phyloP scores from a whole-genome alignment of 2,113 vertebrate species.

The Stegastes partitus region DNA sequence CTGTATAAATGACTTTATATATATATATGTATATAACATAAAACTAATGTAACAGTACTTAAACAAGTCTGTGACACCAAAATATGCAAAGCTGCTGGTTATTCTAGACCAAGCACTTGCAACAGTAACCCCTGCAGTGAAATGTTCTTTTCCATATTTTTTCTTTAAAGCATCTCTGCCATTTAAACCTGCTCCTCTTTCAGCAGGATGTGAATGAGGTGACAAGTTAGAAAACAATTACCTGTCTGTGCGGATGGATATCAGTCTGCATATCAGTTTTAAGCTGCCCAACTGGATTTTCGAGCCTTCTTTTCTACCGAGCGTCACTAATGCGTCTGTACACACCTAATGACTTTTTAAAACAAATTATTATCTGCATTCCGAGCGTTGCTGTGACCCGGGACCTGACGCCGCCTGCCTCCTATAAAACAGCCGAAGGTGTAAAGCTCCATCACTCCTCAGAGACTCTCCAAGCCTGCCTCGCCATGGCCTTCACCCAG shows the following conservation, averaged over 20 bases:
- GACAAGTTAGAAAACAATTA: neutral
- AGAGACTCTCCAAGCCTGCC: neutral
- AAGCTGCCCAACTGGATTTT: slow-evolving; percentile 26
- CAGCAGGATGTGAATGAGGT: no score
- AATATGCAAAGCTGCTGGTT: no score
- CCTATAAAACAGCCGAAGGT: slow-evolving; percentile 43
- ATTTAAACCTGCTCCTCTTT: no score
- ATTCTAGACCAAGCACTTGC: no score
- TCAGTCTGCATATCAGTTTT: neutral
- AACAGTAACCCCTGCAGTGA: no score
- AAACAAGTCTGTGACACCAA: no score
- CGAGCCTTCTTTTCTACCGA: neutral
- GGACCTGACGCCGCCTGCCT: neutral
- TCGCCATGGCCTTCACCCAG: slow-evolving; percentile 46
- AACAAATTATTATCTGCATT: slow-evolving; percentile 38
- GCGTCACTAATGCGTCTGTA: neutral
- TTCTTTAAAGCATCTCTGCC: no score
- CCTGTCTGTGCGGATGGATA: neutral
- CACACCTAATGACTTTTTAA: slow-evolving; percentile 32
- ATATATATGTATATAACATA: no score
- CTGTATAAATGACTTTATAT: no score
- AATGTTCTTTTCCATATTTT: no score
- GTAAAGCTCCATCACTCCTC: slow-evolving; percentile 1
- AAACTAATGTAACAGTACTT: no score
- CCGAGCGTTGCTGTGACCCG: slow-evolving; percentile 7